Percentiles rank a stretch among this genome's conserved stretches.
Conservation (phyloP, 2,113 vertebrate genomes). For the Podarcis raffonei region DNA sequence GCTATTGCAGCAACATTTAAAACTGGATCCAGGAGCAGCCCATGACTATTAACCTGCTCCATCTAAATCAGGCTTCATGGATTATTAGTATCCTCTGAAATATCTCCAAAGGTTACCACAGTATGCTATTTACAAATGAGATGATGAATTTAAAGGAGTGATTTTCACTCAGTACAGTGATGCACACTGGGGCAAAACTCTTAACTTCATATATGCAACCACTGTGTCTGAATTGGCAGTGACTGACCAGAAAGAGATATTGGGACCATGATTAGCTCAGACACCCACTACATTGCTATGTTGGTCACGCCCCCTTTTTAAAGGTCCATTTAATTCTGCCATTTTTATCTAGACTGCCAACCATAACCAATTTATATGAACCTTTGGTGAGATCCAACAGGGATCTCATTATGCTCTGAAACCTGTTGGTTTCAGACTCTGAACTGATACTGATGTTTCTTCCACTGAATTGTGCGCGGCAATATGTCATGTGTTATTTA, state of each 20-base stretch:
- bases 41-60: too few relatives aligned
- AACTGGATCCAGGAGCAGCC: too few relatives aligned
- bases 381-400: background rate
- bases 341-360: background rate
- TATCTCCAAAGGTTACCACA: background rate
- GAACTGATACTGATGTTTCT: background rate
- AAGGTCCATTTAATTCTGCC: background rate
- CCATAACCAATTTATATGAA: background rate
- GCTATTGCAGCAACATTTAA: background rate
- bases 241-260: background rate
- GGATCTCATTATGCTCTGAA: background rate
- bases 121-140: background rate
- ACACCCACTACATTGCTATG: too few relatives aligned
- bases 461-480: background rate
- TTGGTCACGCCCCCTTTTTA: too few relatives aligned
- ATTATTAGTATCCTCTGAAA: too few relatives aligned
- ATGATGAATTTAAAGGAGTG: background rate
- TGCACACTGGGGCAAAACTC: too few relatives aligned
- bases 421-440: background rate
- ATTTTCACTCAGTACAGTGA: background rate
- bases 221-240: background rate
- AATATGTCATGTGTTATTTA: background rate
- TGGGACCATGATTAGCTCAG: background rate
- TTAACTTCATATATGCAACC: too few relatives aligned
- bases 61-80: too few relatives aligned